phyloP scores from a whole-genome alignment of 2,113 vertebrate genomes.

The Caranx melampygus region DNA sequence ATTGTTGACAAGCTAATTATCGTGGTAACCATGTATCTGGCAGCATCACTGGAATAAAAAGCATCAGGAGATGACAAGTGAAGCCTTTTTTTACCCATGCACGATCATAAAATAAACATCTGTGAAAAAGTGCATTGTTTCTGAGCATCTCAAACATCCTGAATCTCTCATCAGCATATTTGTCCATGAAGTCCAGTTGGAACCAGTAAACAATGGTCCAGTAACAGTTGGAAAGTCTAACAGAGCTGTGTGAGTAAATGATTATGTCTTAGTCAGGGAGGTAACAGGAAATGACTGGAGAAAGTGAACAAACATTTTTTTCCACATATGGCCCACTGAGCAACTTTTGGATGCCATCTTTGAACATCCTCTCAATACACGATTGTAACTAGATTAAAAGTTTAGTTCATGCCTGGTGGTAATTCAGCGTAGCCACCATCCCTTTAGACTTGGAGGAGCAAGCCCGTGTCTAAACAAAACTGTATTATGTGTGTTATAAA shows the following conservation, averaged over 20 bases:
- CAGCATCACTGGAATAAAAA: background rate
- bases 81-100: background rate
- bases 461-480: too few species aligned
- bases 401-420: too few species aligned
- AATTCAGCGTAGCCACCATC: too few species aligned
- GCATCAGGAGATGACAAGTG: background rate
- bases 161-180: background rate
- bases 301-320: background rate
- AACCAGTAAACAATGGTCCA: too few species aligned
- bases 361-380: background rate
- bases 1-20: background rate
- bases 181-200: background rate
- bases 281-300: background rate
- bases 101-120: background rate
- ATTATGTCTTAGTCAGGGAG: background rate
- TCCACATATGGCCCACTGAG: background rate
- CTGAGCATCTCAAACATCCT: background rate
- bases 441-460: too few species aligned
- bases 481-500: too few species aligned
- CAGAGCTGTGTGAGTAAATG: background rate
- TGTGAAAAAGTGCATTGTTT: background rate
- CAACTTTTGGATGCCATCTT: background rate
- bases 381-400: background rate
- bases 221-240: constrained; percentile 4
- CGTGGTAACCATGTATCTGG: background rate